These are phyloP conservation scores for Danio tinwini DNA, from an alignment of 2,797 vertebrate species.

Conservation along the genomic window DNA sequence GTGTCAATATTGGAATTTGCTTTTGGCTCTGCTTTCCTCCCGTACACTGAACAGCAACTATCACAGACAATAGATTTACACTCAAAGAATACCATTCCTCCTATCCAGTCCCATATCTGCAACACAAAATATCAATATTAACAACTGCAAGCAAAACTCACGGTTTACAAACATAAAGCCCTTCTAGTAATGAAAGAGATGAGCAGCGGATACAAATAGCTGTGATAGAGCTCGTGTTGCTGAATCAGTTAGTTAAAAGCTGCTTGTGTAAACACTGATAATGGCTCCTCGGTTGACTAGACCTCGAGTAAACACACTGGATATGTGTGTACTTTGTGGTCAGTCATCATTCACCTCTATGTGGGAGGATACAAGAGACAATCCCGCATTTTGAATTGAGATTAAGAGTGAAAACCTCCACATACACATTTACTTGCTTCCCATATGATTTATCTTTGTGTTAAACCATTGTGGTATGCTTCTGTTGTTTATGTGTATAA, in stretches of 20 bases:
- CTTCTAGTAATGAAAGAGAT: constrained; percentile 28
- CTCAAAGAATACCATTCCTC: constrained; percentile 18
- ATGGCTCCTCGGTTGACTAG: constrained; percentile 52
- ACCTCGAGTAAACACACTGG: constrained; percentile 45
- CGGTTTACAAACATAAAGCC: constrained; percentile 41
- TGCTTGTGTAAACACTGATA: constrained; percentile 56
- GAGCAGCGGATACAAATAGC: constrained; percentile 37
- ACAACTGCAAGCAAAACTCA: constrained; percentile 5
- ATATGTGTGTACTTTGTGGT: constrained; percentile 43
- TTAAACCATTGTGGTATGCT: neutral
- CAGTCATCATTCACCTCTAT: constrained; percentile 19
- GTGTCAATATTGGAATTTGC: constrained; percentile 54
- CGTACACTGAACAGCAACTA: neutral
- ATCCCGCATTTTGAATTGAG: constrained; percentile 50
- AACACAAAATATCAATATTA: neutral
- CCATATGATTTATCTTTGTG: neutral
- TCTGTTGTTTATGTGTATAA: neutral
- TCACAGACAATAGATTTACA: neutral
- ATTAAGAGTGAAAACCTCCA: neutral
- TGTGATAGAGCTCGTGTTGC: constrained; percentile 4
- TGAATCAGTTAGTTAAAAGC: constrained; percentile 51
- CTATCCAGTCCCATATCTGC: neutral
- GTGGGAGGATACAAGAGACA: constrained; percentile 34
- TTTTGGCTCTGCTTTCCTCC: constrained; percentile 3
- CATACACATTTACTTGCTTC: neutral